Evolutionary conservation across 1,140 invertebrate genomes (phyloP), one percentile per base, ranked within the genome.

Genomic region (Zophobas morio): DNA sequence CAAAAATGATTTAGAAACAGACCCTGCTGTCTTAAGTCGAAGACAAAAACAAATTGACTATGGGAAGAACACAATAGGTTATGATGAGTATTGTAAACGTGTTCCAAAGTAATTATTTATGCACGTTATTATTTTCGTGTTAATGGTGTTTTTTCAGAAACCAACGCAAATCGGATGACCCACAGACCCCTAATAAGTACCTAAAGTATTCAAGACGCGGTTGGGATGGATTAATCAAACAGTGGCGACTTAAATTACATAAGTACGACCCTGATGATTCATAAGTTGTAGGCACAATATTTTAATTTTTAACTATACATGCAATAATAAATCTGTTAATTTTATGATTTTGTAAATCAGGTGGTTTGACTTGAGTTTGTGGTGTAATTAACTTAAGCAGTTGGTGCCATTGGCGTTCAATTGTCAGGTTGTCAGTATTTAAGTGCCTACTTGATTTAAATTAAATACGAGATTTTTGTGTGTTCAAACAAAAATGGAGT

Each of bases 11-110:
- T 85, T 91, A 79, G 95, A 97, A 87, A 92, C 89, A 40, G 95
- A 98, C 89, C 89, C 91, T 8, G 86, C 78, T 32, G 86, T 95
- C 5, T 84, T 98, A 75, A 85, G 90, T 40, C 90, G 96, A 76
- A 90, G 96, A 73, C 95, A 97, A 84, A 98, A 98, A 86, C 95
- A 97, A 87, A 96, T 98, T 85, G 95, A 98, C 85, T 98, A 96
- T 89, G 97, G 97, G 33, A 98, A 98, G 88, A 97, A 97, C 84
- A 98, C 96, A 6, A 86, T 93, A 77, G 95, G 94, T 47, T 98
- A 98, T 87, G 91, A 94, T 70, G 92, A 91, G 86, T 98, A 97
- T 81, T 84, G 89, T 0, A 87, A 90, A 82, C 79, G 88, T 78
- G 89, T 98, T 49, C 94, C 95, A 70, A 93, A 90, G 94, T 95